Conservation (phyloP, 2,797 vertebrate genomes). For the Cossypha polioptera region DNA sequence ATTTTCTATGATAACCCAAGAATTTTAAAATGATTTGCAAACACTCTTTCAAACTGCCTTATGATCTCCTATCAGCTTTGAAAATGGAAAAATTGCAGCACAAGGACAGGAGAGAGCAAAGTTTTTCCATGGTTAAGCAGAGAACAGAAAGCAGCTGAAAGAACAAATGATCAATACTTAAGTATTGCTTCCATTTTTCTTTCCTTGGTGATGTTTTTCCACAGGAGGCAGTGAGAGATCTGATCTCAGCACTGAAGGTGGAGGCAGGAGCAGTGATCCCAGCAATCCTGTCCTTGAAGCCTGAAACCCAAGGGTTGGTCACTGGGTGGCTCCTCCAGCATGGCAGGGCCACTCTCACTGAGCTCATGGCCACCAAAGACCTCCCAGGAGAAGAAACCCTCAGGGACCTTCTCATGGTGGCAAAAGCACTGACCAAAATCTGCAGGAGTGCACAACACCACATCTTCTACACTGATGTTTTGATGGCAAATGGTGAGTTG, state of each 20-base stretch:
- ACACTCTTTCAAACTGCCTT: not conserved
- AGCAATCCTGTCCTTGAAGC: slow-evolving; percentile 85
- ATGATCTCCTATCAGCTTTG: not conserved
- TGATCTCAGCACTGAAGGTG: slow-evolving; percentile 81
- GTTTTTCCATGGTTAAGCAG: not conserved
- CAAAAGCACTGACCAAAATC: slow-evolving; percentile 78
- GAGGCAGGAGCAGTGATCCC: slow-evolving; percentile 74
- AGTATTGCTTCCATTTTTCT: not conserved
- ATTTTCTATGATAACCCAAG: not conserved
- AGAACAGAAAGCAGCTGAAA: not conserved
- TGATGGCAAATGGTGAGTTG: slow-evolving; percentile 83
- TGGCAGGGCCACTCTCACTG: slow-evolving; percentile 74
- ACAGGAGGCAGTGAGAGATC: slow-evolving; percentile 86
- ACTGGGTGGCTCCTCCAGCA: slow-evolving; percentile 84
- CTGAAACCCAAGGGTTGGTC: slow-evolving; percentile 76
- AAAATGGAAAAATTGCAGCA: not conserved
- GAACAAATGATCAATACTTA: not conserved
- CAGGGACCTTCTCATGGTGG: slow-evolving; percentile 75
- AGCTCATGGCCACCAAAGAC: slow-evolving; percentile 42
- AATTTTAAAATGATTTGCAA: not conserved
- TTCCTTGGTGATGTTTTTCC: not conserved
- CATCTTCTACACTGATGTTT: slow-evolving; percentile 83
- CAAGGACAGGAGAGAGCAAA: not conserved
- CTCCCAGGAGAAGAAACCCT: slow-evolving; percentile 68
- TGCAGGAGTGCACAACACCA: slow-evolving; percentile 77